Conservation (phyloP, 2,113 vertebrate genomes). For the Garra rufa region DNA sequence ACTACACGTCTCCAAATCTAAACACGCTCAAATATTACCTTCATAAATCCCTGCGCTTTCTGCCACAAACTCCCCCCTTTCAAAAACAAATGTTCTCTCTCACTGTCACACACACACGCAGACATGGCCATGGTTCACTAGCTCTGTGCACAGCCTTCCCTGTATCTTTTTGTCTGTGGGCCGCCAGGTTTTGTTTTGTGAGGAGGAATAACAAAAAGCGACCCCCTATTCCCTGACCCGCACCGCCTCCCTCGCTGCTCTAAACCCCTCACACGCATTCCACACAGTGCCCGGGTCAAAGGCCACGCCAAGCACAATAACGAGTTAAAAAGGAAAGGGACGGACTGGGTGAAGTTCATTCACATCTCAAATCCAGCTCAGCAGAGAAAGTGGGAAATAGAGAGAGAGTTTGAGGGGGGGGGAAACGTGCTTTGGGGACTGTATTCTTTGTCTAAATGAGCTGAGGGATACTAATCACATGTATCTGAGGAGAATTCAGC, state of each 20-base stretch:
- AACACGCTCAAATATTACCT: constrained; percentile 30
- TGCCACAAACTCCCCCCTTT: constrained; percentile 15
- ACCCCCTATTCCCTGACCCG: constrained; percentile 33
- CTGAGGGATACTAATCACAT: constrained; percentile 35
- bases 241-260: not conserved
- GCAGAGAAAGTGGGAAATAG: not conserved
- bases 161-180: constrained; percentile 39
- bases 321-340: constrained; percentile 37
- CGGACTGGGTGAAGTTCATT: constrained; percentile 45
- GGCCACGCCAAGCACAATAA: constrained; percentile 43
- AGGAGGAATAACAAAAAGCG: constrained; percentile 36
- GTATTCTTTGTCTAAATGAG: constrained; percentile 22
- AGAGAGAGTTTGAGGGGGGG: not conserved
- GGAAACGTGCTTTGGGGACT: constrained; percentile 1
- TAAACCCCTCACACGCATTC: constrained; percentile 43
- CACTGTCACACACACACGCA: constrained; percentile 22
- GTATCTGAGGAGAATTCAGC: constrained; percentile 13
- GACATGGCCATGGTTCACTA: constrained; percentile 39
- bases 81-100: constrained; percentile 42
- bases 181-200: constrained; percentile 46
- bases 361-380: constrained; percentile 38
- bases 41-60: constrained; percentile 41
- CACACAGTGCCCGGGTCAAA: constrained; percentile 43
- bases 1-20: constrained; percentile 10
- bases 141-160: constrained; percentile 35